Base-by-base conservation (phyloP, 1,140 invertebrate species). In the Lucilia cuprina region DNA sequence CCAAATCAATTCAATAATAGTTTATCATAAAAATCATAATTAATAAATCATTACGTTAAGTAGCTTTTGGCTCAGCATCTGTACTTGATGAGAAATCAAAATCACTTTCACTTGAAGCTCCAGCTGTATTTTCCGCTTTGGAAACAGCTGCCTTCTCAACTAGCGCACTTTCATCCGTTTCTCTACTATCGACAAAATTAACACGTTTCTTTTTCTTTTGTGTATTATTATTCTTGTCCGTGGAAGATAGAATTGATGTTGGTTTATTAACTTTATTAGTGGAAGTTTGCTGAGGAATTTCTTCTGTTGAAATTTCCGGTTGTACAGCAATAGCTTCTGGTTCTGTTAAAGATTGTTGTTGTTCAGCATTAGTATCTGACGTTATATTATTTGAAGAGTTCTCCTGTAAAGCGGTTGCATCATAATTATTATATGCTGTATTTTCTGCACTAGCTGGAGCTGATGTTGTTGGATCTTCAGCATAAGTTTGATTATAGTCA, bases 101-200 rank as follows among this genome's bases (percentile, higher is more conserved):
- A 83, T 90, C 89, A 86, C 89, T 90, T 84, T 90, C 89, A 85
- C 87, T 88, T 47, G 60, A 25, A 17, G 21, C 80, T 30, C 1
- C 25, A 74, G 77, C 41, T 84, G 34, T 21, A 82, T 74, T 30
- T 14, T 47, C 47, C 14, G 83, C 35, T 77, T 84, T 30, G 25
- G 78, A 21, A 80, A 17, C 49, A 41, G 74, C 17, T 85, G 88
- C 25, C 25, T 30, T 30, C 25, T 30, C 25, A 30, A 30, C 25
- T 30, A 30, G 86, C 2, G 30, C 91, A 86, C 89, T 91, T 77
- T 91, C 89, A 88, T 91, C 89, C 85, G 89, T 91, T 88, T 91
- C 89, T 85, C 89, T 91, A 87, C 89, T 91, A 86, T 91, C 89
- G 87, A 90, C 89, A 86, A 91, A 91, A 88, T 89, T 91, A 85